Evolutionary conservation across 2,797 vertebrate genomes (phyloP).

Genomic region (Mergus octosetaceus): DNA sequence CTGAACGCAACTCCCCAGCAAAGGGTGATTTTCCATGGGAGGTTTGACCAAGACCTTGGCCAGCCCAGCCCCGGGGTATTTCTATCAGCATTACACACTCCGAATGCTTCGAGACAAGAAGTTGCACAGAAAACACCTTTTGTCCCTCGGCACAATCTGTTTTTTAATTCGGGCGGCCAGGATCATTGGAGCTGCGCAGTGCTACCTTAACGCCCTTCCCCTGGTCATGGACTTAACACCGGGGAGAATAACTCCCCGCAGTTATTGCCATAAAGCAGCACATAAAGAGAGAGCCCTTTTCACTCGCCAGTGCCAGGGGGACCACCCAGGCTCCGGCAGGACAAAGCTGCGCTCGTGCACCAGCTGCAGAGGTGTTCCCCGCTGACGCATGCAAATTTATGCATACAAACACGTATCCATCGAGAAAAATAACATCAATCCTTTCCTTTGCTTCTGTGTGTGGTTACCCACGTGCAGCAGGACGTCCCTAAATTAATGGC

Average conservation of each 20-base stretch:
- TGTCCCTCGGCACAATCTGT: constrained; percentile 42
- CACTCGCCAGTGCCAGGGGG: neutral
- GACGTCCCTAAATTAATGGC: no score
- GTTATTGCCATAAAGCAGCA: constrained; percentile 54
- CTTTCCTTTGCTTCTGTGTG: neutral
- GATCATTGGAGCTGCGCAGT: constrained; percentile 48
- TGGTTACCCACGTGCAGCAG: accelerated
- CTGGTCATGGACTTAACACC: constrained; percentile 48
- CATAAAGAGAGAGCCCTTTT: constrained; percentile 47
- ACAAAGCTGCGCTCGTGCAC: constrained; percentile 32
- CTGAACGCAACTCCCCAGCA: neutral
- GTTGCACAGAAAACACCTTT: constrained; percentile 36
- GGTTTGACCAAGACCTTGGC: neutral
- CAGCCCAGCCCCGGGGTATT: neutral
- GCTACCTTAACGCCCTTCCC: constrained; percentile 55
- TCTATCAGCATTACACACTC: neutral
- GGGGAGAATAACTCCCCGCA: constrained; percentile 67
- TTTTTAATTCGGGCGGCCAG: constrained; percentile 40
- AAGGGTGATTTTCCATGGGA: neutral
- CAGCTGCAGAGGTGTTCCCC: neutral
- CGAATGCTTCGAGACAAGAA: constrained; percentile 33
- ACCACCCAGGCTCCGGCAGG: constrained; percentile 53
- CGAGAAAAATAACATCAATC: neutral
- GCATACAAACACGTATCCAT: accelerated
- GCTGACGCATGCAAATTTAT: neutral